phyloP scores from a whole-genome alignment of 2,113 vertebrate species.

The Corythoichthys haematopterus region DNA sequence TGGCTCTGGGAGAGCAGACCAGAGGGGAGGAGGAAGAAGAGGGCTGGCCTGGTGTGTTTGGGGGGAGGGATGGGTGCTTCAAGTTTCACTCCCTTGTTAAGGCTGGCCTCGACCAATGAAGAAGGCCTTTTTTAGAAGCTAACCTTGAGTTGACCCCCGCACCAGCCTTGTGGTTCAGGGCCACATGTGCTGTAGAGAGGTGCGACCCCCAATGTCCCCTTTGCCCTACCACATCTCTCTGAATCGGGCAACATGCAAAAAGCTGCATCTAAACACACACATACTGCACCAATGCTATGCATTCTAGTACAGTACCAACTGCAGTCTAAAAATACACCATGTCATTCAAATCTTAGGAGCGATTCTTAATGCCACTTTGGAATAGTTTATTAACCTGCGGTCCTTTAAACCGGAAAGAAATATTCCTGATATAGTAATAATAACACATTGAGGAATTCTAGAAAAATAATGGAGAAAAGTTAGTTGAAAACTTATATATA shows the following conservation, averaged over 20 bases:
- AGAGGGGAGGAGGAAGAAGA: conserved; percentile 7
- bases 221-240: conserved; percentile 24
- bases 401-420: no score
- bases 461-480: no score
- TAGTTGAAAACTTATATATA: no score
- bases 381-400: conserved; percentile 4
- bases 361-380: conserved; percentile 32
- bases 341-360: conserved; percentile 46
- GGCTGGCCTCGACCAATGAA: conserved; percentile 60
- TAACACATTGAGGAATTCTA: no score
- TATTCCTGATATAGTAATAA: no score
- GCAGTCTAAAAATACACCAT: conserved; percentile 69
- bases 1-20: conserved; percentile 46
- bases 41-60: conserved; percentile 42
- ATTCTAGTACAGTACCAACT: conserved; percentile 34
- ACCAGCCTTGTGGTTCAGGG: conserved; percentile 62
- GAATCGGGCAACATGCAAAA: conserved; percentile 28
- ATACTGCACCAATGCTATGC: conserved; percentile 4
- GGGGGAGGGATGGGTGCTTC: conserved; percentile 45
- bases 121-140: conserved; percentile 60
- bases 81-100: conserved; percentile 66
- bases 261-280: conserved; percentile 27
- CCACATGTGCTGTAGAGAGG: conserved; percentile 62
- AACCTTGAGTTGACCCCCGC: conserved; percentile 73
- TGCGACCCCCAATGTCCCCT: conserved; percentile 27